Evolutionary conservation across 2,888 invertebrate species (phyloP).

Genomic region (Caenorhabditis japonica): DNA sequence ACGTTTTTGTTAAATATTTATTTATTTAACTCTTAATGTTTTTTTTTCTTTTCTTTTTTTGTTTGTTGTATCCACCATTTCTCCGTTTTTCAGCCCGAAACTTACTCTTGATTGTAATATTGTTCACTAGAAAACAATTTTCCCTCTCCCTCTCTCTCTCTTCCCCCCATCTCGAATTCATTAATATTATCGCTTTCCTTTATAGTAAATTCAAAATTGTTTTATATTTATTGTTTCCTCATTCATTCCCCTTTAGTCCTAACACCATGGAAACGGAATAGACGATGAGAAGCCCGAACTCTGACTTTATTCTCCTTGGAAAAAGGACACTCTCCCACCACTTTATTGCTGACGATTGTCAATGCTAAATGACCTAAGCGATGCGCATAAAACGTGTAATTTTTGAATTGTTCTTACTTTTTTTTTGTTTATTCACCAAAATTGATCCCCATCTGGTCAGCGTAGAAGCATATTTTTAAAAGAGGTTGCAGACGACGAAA

Average conservation of each 20-base stretch:
- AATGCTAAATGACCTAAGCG: constrained; percentile 22
- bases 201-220: too few relatives aligned
- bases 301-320: neutral
- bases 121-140: too few relatives aligned
- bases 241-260: neutral
- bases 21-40: neutral
- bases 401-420: constrained; percentile 22
- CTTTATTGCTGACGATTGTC: constrained; percentile 23
- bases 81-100: neutral
- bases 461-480: constrained; percentile 6
- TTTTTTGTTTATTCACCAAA: neutral
- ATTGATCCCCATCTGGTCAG: constrained; percentile 19
- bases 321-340: neutral
- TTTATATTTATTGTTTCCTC: neutral
- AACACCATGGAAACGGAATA: neutral
- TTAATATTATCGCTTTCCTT: too few relatives aligned
- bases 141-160: too few relatives aligned
- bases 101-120: neutral
- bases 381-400: constrained; percentile 57
- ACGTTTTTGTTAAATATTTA: too few relatives aligned
- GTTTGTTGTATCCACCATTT: neutral
- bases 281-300: constrained; percentile 50
- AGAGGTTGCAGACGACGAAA: constrained; percentile 25
- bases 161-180: too few relatives aligned
- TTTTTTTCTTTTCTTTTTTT: too few relatives aligned